Evolutionary conservation across 2,888 invertebrate species (phyloP).

Genomic region (Acanthosoma haemorrhoidale): DNA sequence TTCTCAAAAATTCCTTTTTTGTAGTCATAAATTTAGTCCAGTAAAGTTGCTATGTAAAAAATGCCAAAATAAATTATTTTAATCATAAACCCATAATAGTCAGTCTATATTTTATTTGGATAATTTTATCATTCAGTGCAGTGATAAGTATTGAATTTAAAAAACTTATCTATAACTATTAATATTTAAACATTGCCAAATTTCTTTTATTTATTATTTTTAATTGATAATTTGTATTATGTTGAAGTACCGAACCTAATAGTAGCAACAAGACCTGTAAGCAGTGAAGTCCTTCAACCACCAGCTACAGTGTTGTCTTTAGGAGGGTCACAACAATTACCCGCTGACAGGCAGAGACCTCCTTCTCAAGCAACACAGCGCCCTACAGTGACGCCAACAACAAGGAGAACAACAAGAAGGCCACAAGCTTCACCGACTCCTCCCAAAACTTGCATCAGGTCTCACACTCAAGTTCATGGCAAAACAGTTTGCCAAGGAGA

Average conservation of each 20-base stretch:
- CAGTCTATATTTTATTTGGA: too few species aligned
- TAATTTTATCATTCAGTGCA: too few species aligned
- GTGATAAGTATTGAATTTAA: too few species aligned
- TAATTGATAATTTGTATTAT: too few species aligned
- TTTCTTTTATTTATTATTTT: too few species aligned
- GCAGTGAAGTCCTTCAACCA: background rate
- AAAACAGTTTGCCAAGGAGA: slow-evolving; percentile 33
- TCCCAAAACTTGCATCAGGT: slow-evolving; percentile 4
- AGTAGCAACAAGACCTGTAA: background rate
- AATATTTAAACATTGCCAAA: too few species aligned
- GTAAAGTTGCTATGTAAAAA: too few species aligned
- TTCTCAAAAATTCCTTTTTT: too few species aligned
- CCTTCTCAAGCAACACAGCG: background rate
- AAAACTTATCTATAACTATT: too few species aligned
- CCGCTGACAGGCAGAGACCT: background rate
- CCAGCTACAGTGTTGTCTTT: background rate
- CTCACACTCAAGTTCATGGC: slow-evolving; percentile 35
- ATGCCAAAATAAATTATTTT: too few species aligned
- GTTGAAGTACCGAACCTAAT: background rate
- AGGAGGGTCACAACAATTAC: background rate
- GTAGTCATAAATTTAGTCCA: too few species aligned
- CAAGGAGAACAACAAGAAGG: background rate
- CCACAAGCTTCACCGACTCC: background rate
- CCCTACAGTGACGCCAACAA: background rate
- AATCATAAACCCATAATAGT: too few species aligned